Base-by-base conservation (phyloP, 1,140 invertebrate species). In the Tenebrio molitor region DNA sequence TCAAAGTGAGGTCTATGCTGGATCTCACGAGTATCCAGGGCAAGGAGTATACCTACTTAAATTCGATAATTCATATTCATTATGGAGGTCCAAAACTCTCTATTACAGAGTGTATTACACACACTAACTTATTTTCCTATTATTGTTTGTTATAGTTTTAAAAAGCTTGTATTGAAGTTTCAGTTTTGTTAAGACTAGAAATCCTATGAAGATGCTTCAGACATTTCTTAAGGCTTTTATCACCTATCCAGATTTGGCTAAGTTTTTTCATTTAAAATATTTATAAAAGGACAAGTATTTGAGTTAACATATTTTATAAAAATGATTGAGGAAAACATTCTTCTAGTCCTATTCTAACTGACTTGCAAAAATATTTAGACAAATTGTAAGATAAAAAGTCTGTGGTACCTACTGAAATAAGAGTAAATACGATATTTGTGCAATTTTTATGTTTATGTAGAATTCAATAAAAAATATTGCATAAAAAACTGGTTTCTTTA, bases 91-190 rank as follows among this genome's bases (percentile, higher is more conserved):
- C 76, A 99, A 99, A 91, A 98, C 96, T 7, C 88, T 99, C 19
- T 99, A 99, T 83, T 99, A 99, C 85, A 89, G 97, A 84, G 96
- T 99, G 39, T 99, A 98, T 83, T 99, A 99, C 80, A 98, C 96
- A 58, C 90, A 90, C 74, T 91, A 82, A 84, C 25, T 39, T 63
- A 46, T 16, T 68, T 33, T 58, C 23, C 12, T 50, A 25, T 12
- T 23, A 29, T 67, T 2, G 15, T 14, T 67, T 50, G 39, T 50
- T 19, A 17, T 6, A 1, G 6, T 50, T 50, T 19, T 50, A n/a
- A n/a, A n/a, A 50, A 50, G 44, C 44, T 50, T 50, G 8, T 58
- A 29, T 29, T 29, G 36, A 39, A 12, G n/a, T 39, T 39, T 39
- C 12, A 3, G 12, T 39, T 39, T 39, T 39, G 3, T 8, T 39